Evolutionary conservation across 2,113 vertebrate species (phyloP), one percentile per base, ranked within the genome.

Genomic region (Tragulus kanchil): DNA sequence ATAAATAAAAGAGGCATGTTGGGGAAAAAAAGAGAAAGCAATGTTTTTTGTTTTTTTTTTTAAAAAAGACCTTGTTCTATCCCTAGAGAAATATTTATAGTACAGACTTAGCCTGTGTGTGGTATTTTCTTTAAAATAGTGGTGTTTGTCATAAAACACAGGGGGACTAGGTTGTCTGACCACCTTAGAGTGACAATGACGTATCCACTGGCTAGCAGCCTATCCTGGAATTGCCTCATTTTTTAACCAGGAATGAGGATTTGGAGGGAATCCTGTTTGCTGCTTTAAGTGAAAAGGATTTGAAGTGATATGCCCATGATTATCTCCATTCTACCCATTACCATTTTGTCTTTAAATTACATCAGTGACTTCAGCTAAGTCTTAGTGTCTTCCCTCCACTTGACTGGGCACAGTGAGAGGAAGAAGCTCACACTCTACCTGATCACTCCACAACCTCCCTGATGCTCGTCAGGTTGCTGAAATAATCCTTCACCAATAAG

Each of bases 61-160:
- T 36, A 69, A 65, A 79, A 78, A 92, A 75, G 26, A 61, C 2
- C 48, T 88, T 56, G 5, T 84, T 12, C 25, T 65, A 31, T 58
- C 19, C 28, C 42, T 73, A 61, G 14, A 69, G 13, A 87, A 65
- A 56, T 50, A 58, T 65, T 69, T 45, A 81, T 5, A 86, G n/a
- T 45, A 75, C 15, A 96, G 16, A 77, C 12, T 67, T 59, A 92
- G 16, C 31, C 71, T 61, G 4, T 36, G 3, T 15, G 28, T 36
- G 17, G 11, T 61, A 82, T 17, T 84, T 81, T 87, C 58, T 84
- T 82, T 64, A 82, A 94, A 94, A 90, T 61, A 23, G 42, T 64
- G 28, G 52, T 54, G 26, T 71, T 93, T 84, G 45, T 16, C 56
- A 78, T 52, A 62, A 95, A 94, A 52, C 86, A n/a, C 79, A 67